phyloP scores from a whole-genome alignment of 2,797 vertebrate species.

The Tiaroga cobitis region DNA sequence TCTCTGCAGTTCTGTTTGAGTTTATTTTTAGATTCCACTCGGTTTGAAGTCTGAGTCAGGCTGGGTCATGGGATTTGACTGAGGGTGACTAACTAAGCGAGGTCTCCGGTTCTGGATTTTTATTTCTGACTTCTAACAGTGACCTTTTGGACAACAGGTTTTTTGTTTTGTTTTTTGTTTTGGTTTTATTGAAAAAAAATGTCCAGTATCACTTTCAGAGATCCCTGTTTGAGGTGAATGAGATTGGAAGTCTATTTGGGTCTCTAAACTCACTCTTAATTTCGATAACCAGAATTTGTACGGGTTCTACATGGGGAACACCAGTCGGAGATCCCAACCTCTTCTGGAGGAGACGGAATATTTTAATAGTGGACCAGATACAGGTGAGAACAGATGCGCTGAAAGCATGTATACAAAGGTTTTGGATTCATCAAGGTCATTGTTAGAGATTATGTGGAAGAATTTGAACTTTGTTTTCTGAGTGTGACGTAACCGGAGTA shows the following conservation, averaged over 20 bases:
- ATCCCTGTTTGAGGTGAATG: background rate
- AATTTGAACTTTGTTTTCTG: background rate
- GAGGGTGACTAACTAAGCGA: slow-evolving; percentile 41
- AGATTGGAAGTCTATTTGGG: background rate
- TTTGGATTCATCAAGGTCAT: background rate
- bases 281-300: background rate
- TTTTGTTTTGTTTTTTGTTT: no score
- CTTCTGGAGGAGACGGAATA: slow-evolving; percentile 72
- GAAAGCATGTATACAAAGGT: background rate
- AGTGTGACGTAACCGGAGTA: slow-evolving; percentile 6
- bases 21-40: slow-evolving; percentile 48
- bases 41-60: slow-evolving; percentile 42
- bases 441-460: background rate
- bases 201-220: background rate
- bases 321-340: slow-evolving; percentile 73
- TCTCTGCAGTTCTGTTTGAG: slow-evolving; percentile 18
- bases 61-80: slow-evolving; percentile 38
- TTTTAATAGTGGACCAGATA: slow-evolving; percentile 69
- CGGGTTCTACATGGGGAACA: slow-evolving; percentile 75
- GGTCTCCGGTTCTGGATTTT: slow-evolving; percentile 12
- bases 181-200: slow-evolving; percentile 2
- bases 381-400: slow-evolving; percentile 69
- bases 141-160: background rate
- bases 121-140: background rate
- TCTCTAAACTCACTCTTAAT: background rate